Evolutionary conservation across 2,888 invertebrate species (phyloP), one percentile per base, ranked within the genome.

Genomic region (Agrochola circellaris): DNA sequence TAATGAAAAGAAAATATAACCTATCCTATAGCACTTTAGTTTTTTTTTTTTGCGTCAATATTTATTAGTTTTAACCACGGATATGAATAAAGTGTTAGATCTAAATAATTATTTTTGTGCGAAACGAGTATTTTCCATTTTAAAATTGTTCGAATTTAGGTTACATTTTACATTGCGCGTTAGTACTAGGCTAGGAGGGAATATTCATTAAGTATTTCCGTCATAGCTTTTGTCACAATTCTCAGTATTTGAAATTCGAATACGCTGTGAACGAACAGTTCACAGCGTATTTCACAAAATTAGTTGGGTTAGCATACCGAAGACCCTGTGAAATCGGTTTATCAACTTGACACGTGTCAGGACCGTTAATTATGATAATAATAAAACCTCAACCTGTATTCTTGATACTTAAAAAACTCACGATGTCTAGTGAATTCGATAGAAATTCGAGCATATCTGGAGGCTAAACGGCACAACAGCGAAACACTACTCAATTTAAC

Each of bases 401-500:
- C 20, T 26, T 67, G 48, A 48, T 48, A 48, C 23, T 45, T 17
- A 42, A 54, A 70, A 71, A 42, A 17, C 15, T 26, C 38, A 54
- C 38, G 23, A 56, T 71, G n/a, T 13, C 23, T 15, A 71, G 13
- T 23, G 1, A 73, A 58, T 45, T 71, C 13, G 5, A 30, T 34
- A 67, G 38, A n/a, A 60, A 48, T 79, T 67, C 30, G 8, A 56
- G 26, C 15, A 42, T 34, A 60, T 34, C 42, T 15, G 26, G 23
- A 56, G 20, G 56, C 38, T 58, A 58, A 73, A 64, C 15, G 23
- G n/a, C 51, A 74, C 8, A 62, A 48, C n/a, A 73, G n/a, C 15
- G n/a, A 11, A 15, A 64, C 15, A 56, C 38, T 73, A 34, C 30
- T 42, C 81, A 81, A 78, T 78, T 64, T 81, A 73, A 73, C 81